These are phyloP conservation scores for Diogma glabrata DNA, from an alignment of 2,888 invertebrate genomes.

Conservation along the genomic window DNA sequence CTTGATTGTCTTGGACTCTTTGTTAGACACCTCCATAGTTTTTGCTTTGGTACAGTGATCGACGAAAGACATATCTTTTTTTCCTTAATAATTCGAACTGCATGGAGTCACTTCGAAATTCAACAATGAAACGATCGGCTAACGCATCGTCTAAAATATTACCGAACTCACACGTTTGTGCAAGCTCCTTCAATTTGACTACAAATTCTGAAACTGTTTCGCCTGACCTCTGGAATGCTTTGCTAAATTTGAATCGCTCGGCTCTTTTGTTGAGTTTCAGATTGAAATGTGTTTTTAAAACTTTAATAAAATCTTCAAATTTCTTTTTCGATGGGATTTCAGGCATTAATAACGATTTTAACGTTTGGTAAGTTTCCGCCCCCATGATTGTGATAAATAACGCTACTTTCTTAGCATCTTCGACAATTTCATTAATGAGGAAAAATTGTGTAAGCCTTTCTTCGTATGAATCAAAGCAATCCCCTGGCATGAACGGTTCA, in stretches of 20 bases:
- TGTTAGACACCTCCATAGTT: no score
- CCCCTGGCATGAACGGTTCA: neutral
- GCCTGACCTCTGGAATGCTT: neutral
- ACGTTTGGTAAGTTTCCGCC: neutral
- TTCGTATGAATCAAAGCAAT: neutral
- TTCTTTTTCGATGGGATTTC: neutral
- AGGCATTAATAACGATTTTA: neutral
- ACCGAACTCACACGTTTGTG: no score
- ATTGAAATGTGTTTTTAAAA: neutral
- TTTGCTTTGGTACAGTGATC: no score
- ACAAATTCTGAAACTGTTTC: no score
- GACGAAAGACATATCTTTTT: no score
- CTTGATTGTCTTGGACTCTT: no score
- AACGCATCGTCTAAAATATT: no score
- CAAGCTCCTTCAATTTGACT: no score
- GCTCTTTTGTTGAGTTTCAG: neutral
- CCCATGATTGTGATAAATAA: no score
- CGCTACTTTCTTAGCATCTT: neutral
- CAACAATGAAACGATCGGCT: no score
- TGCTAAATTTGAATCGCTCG: neutral
- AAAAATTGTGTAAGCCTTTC: neutral
- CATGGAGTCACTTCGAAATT: no score
- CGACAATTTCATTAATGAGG: neutral
- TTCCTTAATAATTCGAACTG: no score
- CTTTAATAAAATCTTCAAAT: neutral